Conservation (phyloP, 2,113 vertebrate genomes). For the crab-eating macaque (Macaca fascicularis) region T2T-MFA8v1.1 NC_088378.1:139758001-139758500, state of each 20-base stretch:
- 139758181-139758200: background rate
- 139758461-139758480: background rate
- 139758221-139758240: background rate
- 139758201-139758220: background rate
- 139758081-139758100: background rate
- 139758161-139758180: background rate
- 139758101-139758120: background rate
- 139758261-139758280: background rate
- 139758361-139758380: slow-evolving; percentile 86
- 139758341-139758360: slow-evolving; percentile 92
- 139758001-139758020: slow-evolving; percentile 80
- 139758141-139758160: background rate
- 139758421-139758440: background rate
- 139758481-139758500: background rate
- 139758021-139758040: slow-evolving; percentile 79
- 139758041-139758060: slow-evolving; percentile 79
- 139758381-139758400: slow-evolving; percentile 84
- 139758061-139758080: background rate
- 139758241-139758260: background rate
- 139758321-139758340: slow-evolving; percentile 79
- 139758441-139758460: background rate
- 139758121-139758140: background rate
- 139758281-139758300: slow-evolving; percentile 57
- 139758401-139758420: slow-evolving; percentile 52
- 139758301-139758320: slow-evolving; percentile 64